Evolutionary conservation across 1,140 invertebrate genomes (phyloP), one percentile per base, ranked within the genome.

Genomic region (Micrasema longulum): DNA sequence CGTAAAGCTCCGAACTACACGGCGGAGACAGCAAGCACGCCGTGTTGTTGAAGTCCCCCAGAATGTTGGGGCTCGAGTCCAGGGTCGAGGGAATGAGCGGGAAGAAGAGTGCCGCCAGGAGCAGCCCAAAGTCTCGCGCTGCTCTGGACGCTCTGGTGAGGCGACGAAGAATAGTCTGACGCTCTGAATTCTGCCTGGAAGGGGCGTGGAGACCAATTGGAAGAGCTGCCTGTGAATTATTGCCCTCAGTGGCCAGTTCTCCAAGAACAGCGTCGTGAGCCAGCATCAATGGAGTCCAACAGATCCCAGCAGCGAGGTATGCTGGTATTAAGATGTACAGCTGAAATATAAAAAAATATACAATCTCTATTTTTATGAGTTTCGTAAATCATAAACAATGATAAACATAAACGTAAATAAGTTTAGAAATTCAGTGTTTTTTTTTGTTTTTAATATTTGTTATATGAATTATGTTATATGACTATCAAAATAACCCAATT

Each of bases 71-170:
- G 6, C 20, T 45, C 10, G 41, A 45, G 2, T 20, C 12, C 1
- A 11, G 12, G 10, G 11, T 20, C 10, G 65, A 55, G 12, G 81
- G 63, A 1, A 85, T 50, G 0, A 83, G 79, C 7, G 76, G 83
- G 0, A 85, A 76, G 10, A 85, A 65, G 36, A 84, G 63, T 0
- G 82, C 80, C 0, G 83, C 83, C 31, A 81, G 57, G 0, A 89
- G 86, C 4, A 89, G 78, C 0, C 89, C 88, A 12, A 88, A 76
- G 68, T 89, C 88, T 74, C 89, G 87, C n/a, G 88, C 86, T 0
- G 85, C 84, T 71, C 87, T 81, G 0, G 85, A 77, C 11, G 80
- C 82, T 62, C 84, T 76, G 20, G 84, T 62, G 0, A 83, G 79
- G 57, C 84, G 78, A 22, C 81, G 65, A 50, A 87, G 43, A 26